These are phyloP conservation scores for Calameuta pallipes DNA, from an alignment of 2,888 invertebrate genomes.

Conservation along the genomic window DNA sequence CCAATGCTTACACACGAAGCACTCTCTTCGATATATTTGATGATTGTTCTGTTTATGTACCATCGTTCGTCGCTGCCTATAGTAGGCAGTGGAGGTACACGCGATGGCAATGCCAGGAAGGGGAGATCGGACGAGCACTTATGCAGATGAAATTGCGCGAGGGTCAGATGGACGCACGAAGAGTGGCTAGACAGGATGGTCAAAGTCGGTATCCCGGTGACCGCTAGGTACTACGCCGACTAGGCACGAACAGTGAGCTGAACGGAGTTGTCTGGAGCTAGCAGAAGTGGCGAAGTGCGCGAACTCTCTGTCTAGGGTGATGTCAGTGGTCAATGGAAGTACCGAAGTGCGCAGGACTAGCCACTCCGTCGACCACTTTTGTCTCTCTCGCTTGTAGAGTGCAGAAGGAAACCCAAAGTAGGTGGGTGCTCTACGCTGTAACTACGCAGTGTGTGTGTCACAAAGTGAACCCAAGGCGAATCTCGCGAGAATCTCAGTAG, in stretches of 20 bases:
- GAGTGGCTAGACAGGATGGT: slow-evolving; percentile 54
- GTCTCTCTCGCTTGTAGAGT: slow-evolving; percentile 52
- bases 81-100: slow-evolving; percentile 52
- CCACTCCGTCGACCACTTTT: slow-evolving; percentile 49
- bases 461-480: slow-evolving; percentile 63
- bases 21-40: slow-evolving; percentile 2
- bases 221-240: slow-evolving; percentile 44
- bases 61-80: slow-evolving; percentile 40
- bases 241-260: slow-evolving; percentile 49
- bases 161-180: slow-evolving; percentile 56
- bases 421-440: slow-evolving; percentile 63
- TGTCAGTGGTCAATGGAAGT: slow-evolving; percentile 54
- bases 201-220: slow-evolving; percentile 42
- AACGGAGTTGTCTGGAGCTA: slow-evolving; percentile 52
- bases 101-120: slow-evolving; percentile 47
- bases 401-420: slow-evolving; percentile 64
- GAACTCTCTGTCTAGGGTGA: slow-evolving; percentile 46
- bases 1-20: slow-evolving; percentile 5
- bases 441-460: slow-evolving; percentile 64
- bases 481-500: slow-evolving; percentile 62
- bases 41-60: slow-evolving; percentile 40
- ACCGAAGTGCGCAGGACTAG: slow-evolving; percentile 59
- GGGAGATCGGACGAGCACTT: slow-evolving; percentile 50
- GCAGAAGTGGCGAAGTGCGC: slow-evolving; percentile 51
- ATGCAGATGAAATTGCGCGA: slow-evolving; percentile 60